Percentiles rank a stretch among this genome's conserved stretches.
Evolutionary conservation across 2,888 invertebrate species (phyloP).

Genomic region (Gandaritis pyraliata): DNA sequence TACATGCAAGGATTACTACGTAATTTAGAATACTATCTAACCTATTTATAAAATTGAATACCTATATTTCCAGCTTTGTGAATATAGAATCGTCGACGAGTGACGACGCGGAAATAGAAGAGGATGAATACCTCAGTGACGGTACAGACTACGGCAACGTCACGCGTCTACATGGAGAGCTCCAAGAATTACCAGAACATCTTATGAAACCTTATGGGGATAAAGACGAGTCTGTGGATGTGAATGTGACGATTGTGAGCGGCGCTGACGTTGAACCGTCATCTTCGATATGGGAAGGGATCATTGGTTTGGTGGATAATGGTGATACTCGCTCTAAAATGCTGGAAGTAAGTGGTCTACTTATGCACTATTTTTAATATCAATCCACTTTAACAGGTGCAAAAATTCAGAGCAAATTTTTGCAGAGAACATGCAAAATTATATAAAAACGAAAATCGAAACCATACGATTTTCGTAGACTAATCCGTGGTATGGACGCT

Average conservation of each 20-base stretch:
- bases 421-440: too few species aligned
- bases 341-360: slow-evolving; percentile 64
- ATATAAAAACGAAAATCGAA: too few species aligned
- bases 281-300: slow-evolving; percentile 74
- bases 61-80: slow-evolving; percentile 81
- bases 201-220: slow-evolving; percentile 64
- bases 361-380: too few species aligned
- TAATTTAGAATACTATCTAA: too few species aligned
- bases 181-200: slow-evolving; percentile 51
- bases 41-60: background rate
- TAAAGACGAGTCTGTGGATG: slow-evolving; percentile 49
- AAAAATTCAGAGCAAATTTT: too few species aligned
- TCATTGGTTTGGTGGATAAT: slow-evolving; percentile 75
- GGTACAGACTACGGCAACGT: slow-evolving; percentile 79
- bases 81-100: slow-evolving; percentile 89
- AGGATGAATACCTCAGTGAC: slow-evolving; percentile 76
- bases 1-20: too few species aligned
- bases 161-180: slow-evolving; percentile 63
- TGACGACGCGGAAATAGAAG: slow-evolving; percentile 85
- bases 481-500: too few species aligned
- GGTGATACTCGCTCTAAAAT: slow-evolving; percentile 65
- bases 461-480: too few species aligned
- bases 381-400: too few species aligned
- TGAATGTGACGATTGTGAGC: slow-evolving; percentile 73
- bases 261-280: slow-evolving; percentile 63